phyloP scores from a whole-genome alignment of 2,888 invertebrate species.

The Acleris literana region DNA sequence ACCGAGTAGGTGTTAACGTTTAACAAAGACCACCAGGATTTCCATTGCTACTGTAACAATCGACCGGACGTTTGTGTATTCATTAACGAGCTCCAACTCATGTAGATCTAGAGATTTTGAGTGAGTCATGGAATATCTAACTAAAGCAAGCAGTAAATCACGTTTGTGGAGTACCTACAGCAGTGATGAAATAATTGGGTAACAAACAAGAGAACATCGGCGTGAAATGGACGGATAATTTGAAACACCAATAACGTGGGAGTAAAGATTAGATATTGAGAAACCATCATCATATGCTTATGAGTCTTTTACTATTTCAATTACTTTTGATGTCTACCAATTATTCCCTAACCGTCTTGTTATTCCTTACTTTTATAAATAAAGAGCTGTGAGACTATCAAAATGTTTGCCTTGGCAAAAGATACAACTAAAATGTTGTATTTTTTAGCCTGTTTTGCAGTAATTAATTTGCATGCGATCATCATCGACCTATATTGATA shows the following conservation, averaged over 20 bases:
- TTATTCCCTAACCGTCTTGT: too few species aligned
- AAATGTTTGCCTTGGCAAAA: too few species aligned
- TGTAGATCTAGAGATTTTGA: slow-evolving; percentile 36
- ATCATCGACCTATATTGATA: not conserved
- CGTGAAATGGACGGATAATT: slow-evolving; percentile 11
- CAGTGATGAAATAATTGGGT: slow-evolving; percentile 33
- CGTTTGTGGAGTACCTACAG: slow-evolving; percentile 32
- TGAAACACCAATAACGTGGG: slow-evolving; percentile 18
- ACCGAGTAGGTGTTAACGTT: slow-evolving; percentile 65
- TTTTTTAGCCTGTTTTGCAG: too few species aligned
- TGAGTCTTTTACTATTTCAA: not conserved
- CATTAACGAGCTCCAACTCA: slow-evolving; percentile 43
- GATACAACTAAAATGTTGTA: too few species aligned
- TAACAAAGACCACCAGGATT: slow-evolving; percentile 68
- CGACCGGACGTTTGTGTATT: slow-evolving; percentile 52
- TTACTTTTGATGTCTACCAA: not conserved
- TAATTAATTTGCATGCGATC: too few species aligned
- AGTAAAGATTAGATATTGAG: slow-evolving; percentile 1
- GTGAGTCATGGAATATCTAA: slow-evolving; percentile 34
- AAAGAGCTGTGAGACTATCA: too few species aligned
- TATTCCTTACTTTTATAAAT: too few species aligned
- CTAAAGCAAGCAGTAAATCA: slow-evolving; percentile 31
- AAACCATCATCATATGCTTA: not conserved
- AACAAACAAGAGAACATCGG: slow-evolving; percentile 26
- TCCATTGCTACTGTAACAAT: slow-evolving; percentile 57